Evolutionary conservation across 2,797 vertebrate species (phyloP).

Genomic region (Oryzias sinensis): DNA sequence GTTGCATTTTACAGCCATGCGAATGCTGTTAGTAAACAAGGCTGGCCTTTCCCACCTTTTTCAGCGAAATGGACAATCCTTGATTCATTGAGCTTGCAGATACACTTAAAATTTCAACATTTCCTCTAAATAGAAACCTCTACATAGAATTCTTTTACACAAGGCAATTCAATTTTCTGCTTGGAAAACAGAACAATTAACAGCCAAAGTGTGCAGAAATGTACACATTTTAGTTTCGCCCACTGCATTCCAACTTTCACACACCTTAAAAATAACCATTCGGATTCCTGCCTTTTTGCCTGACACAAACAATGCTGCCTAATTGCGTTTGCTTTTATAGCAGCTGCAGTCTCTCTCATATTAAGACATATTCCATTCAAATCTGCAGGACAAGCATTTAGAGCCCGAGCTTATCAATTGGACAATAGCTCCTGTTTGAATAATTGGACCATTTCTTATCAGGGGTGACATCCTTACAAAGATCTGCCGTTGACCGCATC

Average conservation of each 20-base stretch:
- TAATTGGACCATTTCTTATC: constrained; percentile 84
- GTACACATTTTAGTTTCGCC: constrained; percentile 46
- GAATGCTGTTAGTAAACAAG: constrained; percentile 27
- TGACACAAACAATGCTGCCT: constrained; percentile 74
- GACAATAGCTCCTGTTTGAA: constrained; percentile 80
- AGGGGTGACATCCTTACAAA: constrained; percentile 82
- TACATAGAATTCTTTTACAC: too few species aligned
- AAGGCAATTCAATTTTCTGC: not conserved
- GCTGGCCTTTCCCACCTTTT: constrained; percentile 14
- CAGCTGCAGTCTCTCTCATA: constrained; percentile 83
- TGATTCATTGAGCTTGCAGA: too few species aligned
- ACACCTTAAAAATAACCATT: constrained; percentile 55
- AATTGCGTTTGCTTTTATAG: constrained; percentile 78
- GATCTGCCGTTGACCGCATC: constrained; percentile 81
- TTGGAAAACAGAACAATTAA: constrained; percentile 46
- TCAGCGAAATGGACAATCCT: not conserved
- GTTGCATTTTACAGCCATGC: constrained; percentile 42
- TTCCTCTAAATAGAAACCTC: too few species aligned
- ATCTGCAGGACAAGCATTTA: constrained; percentile 76
- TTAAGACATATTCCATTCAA: constrained; percentile 83
- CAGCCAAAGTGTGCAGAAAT: constrained; percentile 35
- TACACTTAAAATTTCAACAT: too few species aligned
- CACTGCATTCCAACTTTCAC: constrained; percentile 56
- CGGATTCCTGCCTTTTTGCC: constrained; percentile 54
- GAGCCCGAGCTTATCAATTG: constrained; percentile 76